Percentiles rank a stretch among this genome's conserved stretches.
Conservation (phyloP, 2,113 vertebrate species). For the Pongo pygmaeus region DNA sequence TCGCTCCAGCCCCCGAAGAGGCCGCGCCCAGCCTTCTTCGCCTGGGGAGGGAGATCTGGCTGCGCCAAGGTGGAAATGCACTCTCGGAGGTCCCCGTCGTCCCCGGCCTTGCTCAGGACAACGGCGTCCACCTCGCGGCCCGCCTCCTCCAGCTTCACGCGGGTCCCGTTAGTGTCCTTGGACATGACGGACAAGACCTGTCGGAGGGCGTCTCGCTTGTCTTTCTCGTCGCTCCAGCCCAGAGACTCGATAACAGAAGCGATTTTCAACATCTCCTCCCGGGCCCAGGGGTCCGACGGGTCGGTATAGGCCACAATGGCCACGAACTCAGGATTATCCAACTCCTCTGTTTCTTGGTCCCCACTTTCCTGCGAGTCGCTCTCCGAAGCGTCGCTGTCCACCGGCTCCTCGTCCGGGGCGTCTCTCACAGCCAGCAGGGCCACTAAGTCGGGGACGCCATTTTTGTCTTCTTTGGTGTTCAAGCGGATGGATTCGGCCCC, state of each 20-base stretch:
- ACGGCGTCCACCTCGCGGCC: slow-evolving; percentile 36
- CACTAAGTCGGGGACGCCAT: background rate
- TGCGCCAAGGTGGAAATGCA: background rate
- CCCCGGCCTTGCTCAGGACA: background rate
- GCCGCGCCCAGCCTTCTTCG: background rate
- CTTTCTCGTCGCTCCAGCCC: background rate
- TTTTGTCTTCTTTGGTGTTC: background rate
- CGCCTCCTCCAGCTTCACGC: slow-evolving; percentile 19
- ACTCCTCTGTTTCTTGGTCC: background rate
- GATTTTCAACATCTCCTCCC: slow-evolving; percentile 50
- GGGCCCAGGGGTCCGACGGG: background rate
- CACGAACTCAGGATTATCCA: slow-evolving; percentile 38
- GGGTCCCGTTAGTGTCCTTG: background rate
- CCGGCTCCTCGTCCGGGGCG: background rate
- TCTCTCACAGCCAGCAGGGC: slow-evolving; percentile 3
- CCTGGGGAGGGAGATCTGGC: background rate
- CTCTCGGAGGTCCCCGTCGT: background rate
- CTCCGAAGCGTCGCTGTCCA: background rate
- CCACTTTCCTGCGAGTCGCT: background rate
- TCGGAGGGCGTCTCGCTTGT: background rate
- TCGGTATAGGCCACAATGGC: slow-evolving; percentile 7
- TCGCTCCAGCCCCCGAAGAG: background rate
- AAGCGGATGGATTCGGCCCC: background rate
- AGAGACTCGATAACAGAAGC: slow-evolving; percentile 27
- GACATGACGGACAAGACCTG: background rate